Percentiles rank a stretch among this genome's conserved stretches.
phyloP scores from a whole-genome alignment of 2,113 vertebrate species.

The Phalacrocorax aristotelis region DNA sequence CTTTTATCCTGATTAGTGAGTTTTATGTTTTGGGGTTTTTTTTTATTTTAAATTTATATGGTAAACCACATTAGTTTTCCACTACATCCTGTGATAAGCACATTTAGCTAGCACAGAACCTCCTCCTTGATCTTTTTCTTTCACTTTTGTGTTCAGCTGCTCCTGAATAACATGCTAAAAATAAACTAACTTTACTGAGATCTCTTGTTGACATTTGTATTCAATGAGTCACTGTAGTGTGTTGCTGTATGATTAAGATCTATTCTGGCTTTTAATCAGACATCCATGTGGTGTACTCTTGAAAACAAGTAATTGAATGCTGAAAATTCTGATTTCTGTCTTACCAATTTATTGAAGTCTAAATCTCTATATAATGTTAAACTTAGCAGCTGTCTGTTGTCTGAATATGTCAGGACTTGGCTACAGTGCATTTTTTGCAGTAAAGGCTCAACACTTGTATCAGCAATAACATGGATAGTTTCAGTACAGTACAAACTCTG shows the following conservation, averaged over 20 bases:
- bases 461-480: background rate
- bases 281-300: slow-evolving; percentile 39
- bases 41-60: background rate
- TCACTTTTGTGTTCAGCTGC: slow-evolving; percentile 64
- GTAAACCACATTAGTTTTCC: background rate
- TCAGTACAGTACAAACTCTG: background rate
- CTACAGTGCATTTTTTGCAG: background rate
- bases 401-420: background rate
- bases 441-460: background rate
- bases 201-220: slow-evolving; percentile 67
- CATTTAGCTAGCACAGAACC: slow-evolving; percentile 56
- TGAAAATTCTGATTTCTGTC: slow-evolving; percentile 39
- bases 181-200: slow-evolving; percentile 65
- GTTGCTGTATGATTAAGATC: slow-evolving; percentile 71
- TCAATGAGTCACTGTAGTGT: slow-evolving; percentile 63
- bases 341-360: background rate
- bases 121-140: slow-evolving; percentile 66
- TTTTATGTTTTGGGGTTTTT: background rate
- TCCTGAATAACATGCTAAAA: slow-evolving; percentile 64
- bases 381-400: background rate
- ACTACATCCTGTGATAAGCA: slow-evolving; percentile 55
- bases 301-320: slow-evolving; percentile 61
- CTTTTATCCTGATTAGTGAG: background rate
- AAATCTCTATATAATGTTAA: background rate
- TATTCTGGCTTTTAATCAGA: slow-evolving; percentile 71